phyloP scores from a whole-genome alignment of 2,888 invertebrate species.

The Brenthis hecate region DNA sequence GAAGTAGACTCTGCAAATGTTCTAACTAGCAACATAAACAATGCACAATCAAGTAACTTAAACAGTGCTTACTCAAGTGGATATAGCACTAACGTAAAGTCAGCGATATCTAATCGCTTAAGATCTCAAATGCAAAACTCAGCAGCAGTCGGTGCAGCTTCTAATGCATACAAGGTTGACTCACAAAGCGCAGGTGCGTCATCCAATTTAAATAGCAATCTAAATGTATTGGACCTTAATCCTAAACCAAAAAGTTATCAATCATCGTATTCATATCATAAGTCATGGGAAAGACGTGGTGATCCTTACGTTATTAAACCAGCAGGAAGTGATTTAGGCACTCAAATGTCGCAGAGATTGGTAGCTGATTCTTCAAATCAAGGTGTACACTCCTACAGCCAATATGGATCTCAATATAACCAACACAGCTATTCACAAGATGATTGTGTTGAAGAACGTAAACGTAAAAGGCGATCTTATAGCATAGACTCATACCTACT shows the following conservation, averaged over 20 bases:
- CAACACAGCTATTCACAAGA: slow-evolving; percentile 47
- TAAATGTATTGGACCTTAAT: slow-evolving; percentile 49
- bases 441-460: slow-evolving; percentile 59
- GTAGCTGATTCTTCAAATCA: slow-evolving; percentile 50
- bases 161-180: slow-evolving; percentile 44
- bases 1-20: slow-evolving; percentile 48
- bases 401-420: slow-evolving; percentile 54
- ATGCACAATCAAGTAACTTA: slow-evolving; percentile 19
- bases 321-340: slow-evolving; percentile 46
- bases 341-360: slow-evolving; percentile 57
- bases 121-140: slow-evolving; percentile 37
- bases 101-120: slow-evolving; percentile 53
- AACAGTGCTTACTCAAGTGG: slow-evolving; percentile 47
- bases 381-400: slow-evolving; percentile 51
- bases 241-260: slow-evolving; percentile 72
- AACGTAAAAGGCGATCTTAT: slow-evolving; percentile 62
- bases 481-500: slow-evolving; percentile 44
- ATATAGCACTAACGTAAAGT: slow-evolving; percentile 52
- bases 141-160: slow-evolving; percentile 33
- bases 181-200: slow-evolving; percentile 42
- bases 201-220: slow-evolving; percentile 36
- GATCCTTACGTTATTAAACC: slow-evolving; percentile 76
- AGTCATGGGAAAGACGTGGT: slow-evolving; percentile 78
- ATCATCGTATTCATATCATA: slow-evolving; percentile 77
- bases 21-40: slow-evolving; percentile 42